Conservation (phyloP, 2,888 invertebrate genomes). For the Scrobipalpa atriplicella region DNA sequence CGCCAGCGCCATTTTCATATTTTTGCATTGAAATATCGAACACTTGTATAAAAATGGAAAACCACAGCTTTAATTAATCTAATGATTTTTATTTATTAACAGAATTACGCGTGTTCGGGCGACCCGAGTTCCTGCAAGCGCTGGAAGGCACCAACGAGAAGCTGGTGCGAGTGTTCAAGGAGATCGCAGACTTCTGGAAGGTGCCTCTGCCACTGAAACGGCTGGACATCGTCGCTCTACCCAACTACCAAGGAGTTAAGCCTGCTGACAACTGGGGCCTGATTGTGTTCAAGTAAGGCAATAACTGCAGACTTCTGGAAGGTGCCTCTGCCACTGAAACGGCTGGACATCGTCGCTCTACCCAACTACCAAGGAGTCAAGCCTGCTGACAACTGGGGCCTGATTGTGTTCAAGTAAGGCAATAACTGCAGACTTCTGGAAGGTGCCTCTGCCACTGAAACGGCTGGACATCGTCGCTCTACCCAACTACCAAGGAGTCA, state of each 20-base stretch:
- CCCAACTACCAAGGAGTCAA: conserved; percentile 88
- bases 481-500: conserved; percentile 87
- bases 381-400: conserved; percentile 91
- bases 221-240: conserved; percentile 88
- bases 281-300: conserved; percentile 87
- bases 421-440: no score
- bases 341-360: conserved; percentile 88
- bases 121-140: conserved; percentile 83
- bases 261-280: conserved; percentile 92
- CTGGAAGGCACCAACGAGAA: conserved; percentile 83
- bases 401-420: conserved; percentile 89
- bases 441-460: conserved; percentile 71
- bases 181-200: conserved; percentile 85
- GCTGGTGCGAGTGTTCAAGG: conserved; percentile 80
- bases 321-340: conserved; percentile 76
- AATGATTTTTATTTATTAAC: no score
- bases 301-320: no score
- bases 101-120: conserved; percentile 85
- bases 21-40: no score
- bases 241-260: conserved; percentile 86
- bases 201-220: conserved; percentile 85
- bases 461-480: conserved; percentile 89
- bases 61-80: no score
- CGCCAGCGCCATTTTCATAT: no score
- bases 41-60: no score